These are phyloP conservation scores for Myopa testacea DNA, from an alignment of 2,888 invertebrate genomes.

Conservation along the genomic window DNA sequence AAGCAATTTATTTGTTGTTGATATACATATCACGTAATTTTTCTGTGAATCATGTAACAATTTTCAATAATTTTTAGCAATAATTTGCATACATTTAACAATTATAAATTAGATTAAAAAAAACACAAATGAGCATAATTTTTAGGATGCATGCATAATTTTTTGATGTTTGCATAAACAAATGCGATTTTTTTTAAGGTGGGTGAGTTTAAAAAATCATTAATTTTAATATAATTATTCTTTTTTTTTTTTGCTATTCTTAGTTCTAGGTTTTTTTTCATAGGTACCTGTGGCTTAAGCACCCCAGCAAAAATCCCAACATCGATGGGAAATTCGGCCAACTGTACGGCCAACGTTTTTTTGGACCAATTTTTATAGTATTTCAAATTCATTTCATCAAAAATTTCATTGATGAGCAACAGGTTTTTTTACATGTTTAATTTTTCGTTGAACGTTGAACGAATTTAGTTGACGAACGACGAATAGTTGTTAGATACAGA, in stretches of 20 bases:
- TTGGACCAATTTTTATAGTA: slow-evolving; percentile 3
- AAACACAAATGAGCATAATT: too few relatives aligned
- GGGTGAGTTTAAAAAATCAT: background rate
- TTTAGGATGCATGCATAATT: too few relatives aligned
- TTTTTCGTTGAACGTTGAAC: background rate
- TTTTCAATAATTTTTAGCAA: too few relatives aligned
- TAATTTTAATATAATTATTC: slow-evolving; percentile 37
- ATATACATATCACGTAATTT: too few relatives aligned
- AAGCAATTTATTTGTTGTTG: too few relatives aligned
- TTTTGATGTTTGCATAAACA: background rate
- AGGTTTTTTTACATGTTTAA: slow-evolving; percentile 32
- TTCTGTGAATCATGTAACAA: too few relatives aligned
- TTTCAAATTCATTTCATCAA: slow-evolving; percentile 36
- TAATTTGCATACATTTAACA: too few relatives aligned
- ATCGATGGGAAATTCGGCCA: slow-evolving; percentile 80
- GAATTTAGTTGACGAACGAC: background rate
- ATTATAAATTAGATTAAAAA: too few relatives aligned
- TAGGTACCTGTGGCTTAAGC: slow-evolving; percentile 73
- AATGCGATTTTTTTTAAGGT: background rate
- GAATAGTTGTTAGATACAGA: background rate
- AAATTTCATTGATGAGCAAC: slow-evolving; percentile 22
- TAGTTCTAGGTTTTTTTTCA: slow-evolving; percentile 46
- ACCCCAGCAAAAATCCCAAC: slow-evolving; percentile 82
- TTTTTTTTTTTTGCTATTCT: slow-evolving; percentile 38
- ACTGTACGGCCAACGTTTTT: slow-evolving; percentile 62